A percentile compares a stretch with the other conserved stretches of the same genome.
phyloP scores from a whole-genome alignment of 1,140 invertebrate species.

The Aethina tumida region DNA sequence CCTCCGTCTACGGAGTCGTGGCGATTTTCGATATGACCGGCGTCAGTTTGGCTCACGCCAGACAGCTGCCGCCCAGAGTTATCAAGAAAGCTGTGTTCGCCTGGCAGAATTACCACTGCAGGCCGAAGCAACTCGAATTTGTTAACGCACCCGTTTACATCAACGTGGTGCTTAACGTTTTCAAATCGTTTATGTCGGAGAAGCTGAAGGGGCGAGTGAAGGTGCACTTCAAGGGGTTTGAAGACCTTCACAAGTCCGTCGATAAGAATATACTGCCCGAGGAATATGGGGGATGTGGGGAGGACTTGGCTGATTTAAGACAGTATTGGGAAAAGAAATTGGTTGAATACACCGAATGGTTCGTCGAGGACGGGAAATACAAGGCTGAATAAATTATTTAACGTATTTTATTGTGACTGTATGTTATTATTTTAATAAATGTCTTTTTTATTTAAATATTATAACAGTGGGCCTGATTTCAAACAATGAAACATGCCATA shows the following conservation, averaged over 20 bases:
- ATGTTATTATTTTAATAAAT: too few relatives aligned
- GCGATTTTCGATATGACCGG: slow-evolving; percentile 51
- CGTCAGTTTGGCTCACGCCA: slow-evolving; percentile 46
- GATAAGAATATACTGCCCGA: slow-evolving; percentile 42
- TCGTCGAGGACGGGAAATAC: slow-evolving; percentile 46
- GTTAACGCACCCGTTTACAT: slow-evolving; percentile 58
- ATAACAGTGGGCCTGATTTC: too few relatives aligned
- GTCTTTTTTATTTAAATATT: too few relatives aligned
- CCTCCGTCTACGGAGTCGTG: slow-evolving; percentile 47
- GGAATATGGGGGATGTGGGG: slow-evolving; percentile 49
- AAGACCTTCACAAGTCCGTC: slow-evolving; percentile 36
- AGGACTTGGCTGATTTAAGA: slow-evolving; percentile 41
- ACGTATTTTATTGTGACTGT: too few relatives aligned
- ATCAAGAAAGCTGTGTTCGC: slow-evolving; percentile 49
- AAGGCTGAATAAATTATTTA: slow-evolving; percentile 31
- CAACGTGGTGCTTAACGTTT: slow-evolving; percentile 56
- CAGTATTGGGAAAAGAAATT: slow-evolving; percentile 45
- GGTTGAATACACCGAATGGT: slow-evolving; percentile 44
- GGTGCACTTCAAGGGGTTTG: slow-evolving; percentile 38
- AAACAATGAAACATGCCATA: too few relatives aligned
- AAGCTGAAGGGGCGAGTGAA: slow-evolving; percentile 51
- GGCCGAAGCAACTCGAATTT: slow-evolving; percentile 58
- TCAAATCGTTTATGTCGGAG: slow-evolving; percentile 59
- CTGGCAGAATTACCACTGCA: slow-evolving; percentile 61
- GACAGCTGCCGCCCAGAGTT: slow-evolving; percentile 45